Evolutionary conservation across 2,113 vertebrate genomes (phyloP).

Genomic region (Saimiri boliviensis): DNA sequence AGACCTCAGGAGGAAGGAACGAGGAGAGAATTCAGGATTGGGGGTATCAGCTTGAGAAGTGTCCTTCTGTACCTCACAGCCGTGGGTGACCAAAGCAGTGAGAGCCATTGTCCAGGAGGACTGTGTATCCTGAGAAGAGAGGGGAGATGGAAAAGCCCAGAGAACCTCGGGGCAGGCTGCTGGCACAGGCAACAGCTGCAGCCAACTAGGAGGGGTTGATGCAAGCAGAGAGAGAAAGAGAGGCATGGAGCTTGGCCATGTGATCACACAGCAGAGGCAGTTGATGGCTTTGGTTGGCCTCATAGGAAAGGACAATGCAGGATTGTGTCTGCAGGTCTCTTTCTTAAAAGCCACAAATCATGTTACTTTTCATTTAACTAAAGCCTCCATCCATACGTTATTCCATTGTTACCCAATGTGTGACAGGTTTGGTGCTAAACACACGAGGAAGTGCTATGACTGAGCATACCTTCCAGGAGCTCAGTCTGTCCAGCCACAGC

Average conservation of each 20-base stretch:
- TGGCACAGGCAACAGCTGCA: neutral
- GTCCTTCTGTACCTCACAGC: neutral
- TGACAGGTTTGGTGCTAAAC: neutral
- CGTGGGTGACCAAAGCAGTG: neutral
- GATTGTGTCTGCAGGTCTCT: neutral
- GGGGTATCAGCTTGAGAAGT: neutral
- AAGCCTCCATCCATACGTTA: neutral
- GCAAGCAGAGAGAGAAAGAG: neutral
- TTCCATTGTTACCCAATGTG: neutral
- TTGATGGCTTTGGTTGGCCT: neutral
- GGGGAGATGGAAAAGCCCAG: neutral
- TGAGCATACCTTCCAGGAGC: neutral
- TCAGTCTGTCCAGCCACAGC: neutral
- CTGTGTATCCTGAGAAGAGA: neutral
- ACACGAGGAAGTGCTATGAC: neutral
- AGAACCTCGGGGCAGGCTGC: neutral
- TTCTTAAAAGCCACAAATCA: neutral
- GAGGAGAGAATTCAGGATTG: neutral
- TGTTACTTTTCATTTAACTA: neutral
- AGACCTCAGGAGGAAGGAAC: neutral
- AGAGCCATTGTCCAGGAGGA: rapidly evolving
- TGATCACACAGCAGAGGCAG: neutral
- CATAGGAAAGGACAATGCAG: neutral
- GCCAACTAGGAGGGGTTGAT: neutral
- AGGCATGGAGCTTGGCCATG: neutral